Percentiles rank a stretch among this genome's conserved stretches.
These are phyloP conservation scores for Scalopus aquaticus DNA, from an alignment of 2,113 vertebrate genomes.

Conservation along the genomic window DNA sequence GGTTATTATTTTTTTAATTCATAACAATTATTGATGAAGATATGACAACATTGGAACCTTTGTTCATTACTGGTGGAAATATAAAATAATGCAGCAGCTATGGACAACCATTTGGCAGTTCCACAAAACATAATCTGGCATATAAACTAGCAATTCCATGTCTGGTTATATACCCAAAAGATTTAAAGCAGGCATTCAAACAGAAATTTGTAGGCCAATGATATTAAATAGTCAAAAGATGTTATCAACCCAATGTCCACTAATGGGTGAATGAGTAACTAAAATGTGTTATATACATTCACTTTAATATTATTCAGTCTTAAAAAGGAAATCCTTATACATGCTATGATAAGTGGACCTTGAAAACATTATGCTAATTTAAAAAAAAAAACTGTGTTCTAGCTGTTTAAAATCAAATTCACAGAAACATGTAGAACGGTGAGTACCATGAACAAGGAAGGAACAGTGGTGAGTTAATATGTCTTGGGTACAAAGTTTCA, in stretches of 20 bases:
- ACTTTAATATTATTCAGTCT: neutral
- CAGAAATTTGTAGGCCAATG: neutral
- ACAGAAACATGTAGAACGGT: neutral
- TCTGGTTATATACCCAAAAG: neutral
- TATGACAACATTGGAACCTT: neutral
- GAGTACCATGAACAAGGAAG: neutral
- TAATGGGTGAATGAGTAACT: neutral
- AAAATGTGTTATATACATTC: neutral
- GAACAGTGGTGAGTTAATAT: neutral
- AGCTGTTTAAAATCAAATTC: neutral
- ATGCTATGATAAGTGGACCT: neutral
- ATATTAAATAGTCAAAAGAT: neutral
- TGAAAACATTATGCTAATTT: neutral
- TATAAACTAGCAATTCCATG: neutral
- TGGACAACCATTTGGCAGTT: neutral
- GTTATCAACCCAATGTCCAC: neutral
- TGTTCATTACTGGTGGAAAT: neutral
- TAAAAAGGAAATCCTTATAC: neutral
- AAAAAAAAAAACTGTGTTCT: neutral
- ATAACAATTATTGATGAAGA: neutral
- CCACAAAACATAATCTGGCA: neutral
- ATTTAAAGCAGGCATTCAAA: neutral
- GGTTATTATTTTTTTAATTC: neutral
- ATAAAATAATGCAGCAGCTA: neutral
- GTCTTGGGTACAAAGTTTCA: neutral